Base-by-base conservation (phyloP, 2,797 vertebrate species). In the Pristis pectinata region DNA sequence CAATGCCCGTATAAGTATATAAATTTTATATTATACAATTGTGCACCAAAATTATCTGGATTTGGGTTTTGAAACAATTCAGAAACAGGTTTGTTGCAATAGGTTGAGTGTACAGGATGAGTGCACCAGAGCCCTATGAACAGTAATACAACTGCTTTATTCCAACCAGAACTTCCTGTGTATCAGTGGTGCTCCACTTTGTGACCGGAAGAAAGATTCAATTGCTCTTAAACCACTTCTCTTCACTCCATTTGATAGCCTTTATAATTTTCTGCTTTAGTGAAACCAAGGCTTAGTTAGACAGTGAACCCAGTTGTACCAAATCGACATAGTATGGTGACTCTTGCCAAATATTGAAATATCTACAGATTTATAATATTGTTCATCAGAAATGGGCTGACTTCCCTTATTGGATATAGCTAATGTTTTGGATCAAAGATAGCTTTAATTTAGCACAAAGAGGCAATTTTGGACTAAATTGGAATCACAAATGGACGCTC, bases 371-470 rank as follows among this genome's bases (percentile, higher is more conserved):
- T 87, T 19, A n/a, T 56, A 59, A 87, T 9, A 59, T 34, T 59
- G 49, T 6, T 34, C 49, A 34, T 4, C 83, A 56, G 53, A 83
- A 87, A n/a, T 22, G 24, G 82, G 10, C 49, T 53, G 77, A 27
- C 24, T 24, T 24, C 41, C 56, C 49, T 44, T 22, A 83, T 49
- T 49, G 56, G 49, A 85, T 30, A 87, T 0, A 83, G 56, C 53
- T 53, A 87, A 87, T 59, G 83, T 87, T 87, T 87, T 59, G 56
- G 53, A 87, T 87, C 83, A 61, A 87, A 87, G 56, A 15, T 64
- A 15, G 61, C 0, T 64, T 64, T 64, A 64, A n/a, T n/a, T n/a
- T n/a, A 49, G 49, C 49, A 49, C 49, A 49, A 49, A 49, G 49
- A 49, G 49, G 49, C 3, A 49, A 49, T 49, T 49, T 49, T 49